Evolutionary conservation across 1,140 invertebrate species (phyloP), one percentile per base, ranked within the genome.

Genomic region (Brachionus rotundiformis): DNA sequence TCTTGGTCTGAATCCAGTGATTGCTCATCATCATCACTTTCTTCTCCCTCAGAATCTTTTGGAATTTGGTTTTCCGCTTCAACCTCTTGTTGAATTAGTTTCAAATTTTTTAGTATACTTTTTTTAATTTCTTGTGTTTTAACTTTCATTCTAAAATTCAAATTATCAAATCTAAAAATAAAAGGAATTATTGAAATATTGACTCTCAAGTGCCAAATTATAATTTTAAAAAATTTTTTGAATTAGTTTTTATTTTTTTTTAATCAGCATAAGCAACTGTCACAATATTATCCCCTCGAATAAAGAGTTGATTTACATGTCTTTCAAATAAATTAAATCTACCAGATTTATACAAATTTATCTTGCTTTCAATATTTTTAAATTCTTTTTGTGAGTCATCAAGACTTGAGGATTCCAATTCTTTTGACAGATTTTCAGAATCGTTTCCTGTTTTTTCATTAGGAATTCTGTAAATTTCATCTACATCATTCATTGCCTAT

Each of bases 241-340:
- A 2, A 5, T 6, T n/a, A 36, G 13, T 44, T 44, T 33, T 47
- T 49, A 47, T 19, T 71, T 71, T 71, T 77, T 47, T 36, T 77
- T 11, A 77, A 77, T 79, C 76, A 39, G 49, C 47, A 7, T 59
- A 25, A 27, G 68, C 54, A 82, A 92, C 89, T 47, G 92, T 85
- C 19, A 91, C 94, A 29, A 95, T 90, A 86, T 95, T 93, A 86
- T 95, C 94, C 23, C 94, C 94, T 82, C 94, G 90, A 61, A 95
- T 87, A 84, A 96, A 86, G 82, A 95, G 83, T 86, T 95, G 93
- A 44, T 91, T 90, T n/a, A 95, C 88, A 86, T 93, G 90, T 73
- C 94, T 89, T 29, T 90, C 89, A 13, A 82, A 85, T 92, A 92
- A 84, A 91, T 39, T 59, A 59, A 79, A 79, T 41, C 36, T 61